Base-by-base conservation (phyloP, 2,888 invertebrate genomes). In the Parasteatoda lunata region DNA sequence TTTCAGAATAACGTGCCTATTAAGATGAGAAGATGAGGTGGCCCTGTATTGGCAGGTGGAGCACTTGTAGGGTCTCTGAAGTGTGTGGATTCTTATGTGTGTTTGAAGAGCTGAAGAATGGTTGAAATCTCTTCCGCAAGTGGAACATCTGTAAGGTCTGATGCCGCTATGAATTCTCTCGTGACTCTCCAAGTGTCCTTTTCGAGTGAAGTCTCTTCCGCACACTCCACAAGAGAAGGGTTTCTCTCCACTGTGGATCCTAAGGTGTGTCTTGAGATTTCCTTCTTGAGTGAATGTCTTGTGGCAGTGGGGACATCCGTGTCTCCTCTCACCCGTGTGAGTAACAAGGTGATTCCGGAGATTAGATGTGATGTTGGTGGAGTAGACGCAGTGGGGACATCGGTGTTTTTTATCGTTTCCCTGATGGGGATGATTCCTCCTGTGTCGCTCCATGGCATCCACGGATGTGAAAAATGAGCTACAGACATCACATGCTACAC, bases 41-140 rank as follows among this genome's bases (percentile, higher is more conserved):
- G 11, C 7, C 65, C 84, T 64, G 71, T 66, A 13, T n/a, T 71
- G 45, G 77, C 84, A 84, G 52, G 66, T 65, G 4, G 71, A 52
- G 11, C 77, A 84, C 48, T 30, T 51, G 77, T 72, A 65, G 15
- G 84, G 84, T 51, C 54, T 84, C 72, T 84, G 77, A 5, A 49
- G 59, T 3, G 84, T 72, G 66, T 84, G 84, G 5, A 47, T 52
- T 30, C 66, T 69, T 48, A 11, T 7, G 54, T 84, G 84, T 3
- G 4, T 2, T 5, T 59, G 52, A 51, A 84, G 72, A 48, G 4
- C 0, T 3, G 0, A 0, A 49, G 5, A 3, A 4, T n/a, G 54
- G 13, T 3, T 54, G 54, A 54, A 54, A 13, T 54, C 54, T 54
- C 54, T 54, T 8, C 54, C 54, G 5, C 54, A 54, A 5, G 54